Conservation (phyloP, 2,888 invertebrate species). For the Pyrrhia umbra region DNA sequence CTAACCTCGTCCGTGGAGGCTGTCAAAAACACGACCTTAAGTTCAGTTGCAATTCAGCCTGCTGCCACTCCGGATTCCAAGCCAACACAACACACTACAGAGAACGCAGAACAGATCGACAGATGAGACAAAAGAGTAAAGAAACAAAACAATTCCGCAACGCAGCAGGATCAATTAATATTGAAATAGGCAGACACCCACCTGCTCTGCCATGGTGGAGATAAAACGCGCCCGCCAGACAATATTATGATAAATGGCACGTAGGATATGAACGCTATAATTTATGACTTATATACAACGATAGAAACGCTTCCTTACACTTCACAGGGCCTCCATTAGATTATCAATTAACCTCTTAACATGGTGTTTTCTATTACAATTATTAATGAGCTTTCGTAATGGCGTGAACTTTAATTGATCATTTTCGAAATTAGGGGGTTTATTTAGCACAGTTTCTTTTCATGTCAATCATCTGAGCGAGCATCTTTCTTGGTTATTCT, state of each 20-base stretch:
- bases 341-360: slow-evolving; percentile 70
- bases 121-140: slow-evolving; percentile 62
- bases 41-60: slow-evolving; percentile 25
- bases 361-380: slow-evolving; percentile 56
- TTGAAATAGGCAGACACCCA: slow-evolving; percentile 77
- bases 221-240: slow-evolving; percentile 79
- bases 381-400: slow-evolving; percentile 54
- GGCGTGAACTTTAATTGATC: slow-evolving; percentile 34
- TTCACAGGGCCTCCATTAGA: slow-evolving; percentile 60
- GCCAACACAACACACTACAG: slow-evolving; percentile 44
- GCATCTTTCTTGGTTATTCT: not conserved
- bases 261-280: slow-evolving; percentile 72
- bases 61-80: slow-evolving; percentile 45
- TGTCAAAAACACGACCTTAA: slow-evolving; percentile 33
- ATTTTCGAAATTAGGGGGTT: slow-evolving; percentile 31
- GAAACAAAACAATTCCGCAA: slow-evolving; percentile 68
- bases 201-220: slow-evolving; percentile 73
- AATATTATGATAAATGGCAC: slow-evolving; percentile 85
- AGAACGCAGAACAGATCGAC: slow-evolving; percentile 49
- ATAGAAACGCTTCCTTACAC: slow-evolving; percentile 62
- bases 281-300: slow-evolving; percentile 70
- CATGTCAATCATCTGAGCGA: not conserved
- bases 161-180: slow-evolving; percentile 82
- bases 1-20: slow-evolving; percentile 10
- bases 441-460: too few relatives aligned